Evolutionary conservation across 2,113 vertebrate genomes (phyloP).

Genomic region (Nothoprocta pentlandii): DNA sequence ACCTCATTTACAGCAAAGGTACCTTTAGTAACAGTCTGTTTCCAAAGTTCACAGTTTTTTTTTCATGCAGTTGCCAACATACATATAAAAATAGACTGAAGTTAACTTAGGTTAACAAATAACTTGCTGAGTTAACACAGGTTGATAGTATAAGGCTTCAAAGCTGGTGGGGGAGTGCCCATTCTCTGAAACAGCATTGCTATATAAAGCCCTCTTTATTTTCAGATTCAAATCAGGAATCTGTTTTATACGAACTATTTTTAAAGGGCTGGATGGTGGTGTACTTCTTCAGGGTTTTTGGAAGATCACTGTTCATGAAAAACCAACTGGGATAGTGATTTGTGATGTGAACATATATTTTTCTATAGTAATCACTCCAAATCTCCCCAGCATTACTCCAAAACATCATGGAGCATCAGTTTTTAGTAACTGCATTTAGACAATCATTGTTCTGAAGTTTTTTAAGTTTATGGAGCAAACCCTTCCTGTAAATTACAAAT

Average conservation of each 20-base stretch:
- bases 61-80: rapidly evolving
- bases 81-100: not conserved
- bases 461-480: not conserved
- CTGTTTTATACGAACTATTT: not conserved
- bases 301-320: not conserved
- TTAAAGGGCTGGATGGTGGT: not conserved
- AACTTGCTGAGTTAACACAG: not conserved
- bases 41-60: not conserved
- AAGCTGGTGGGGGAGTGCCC: not conserved
- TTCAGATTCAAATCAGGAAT: not conserved
- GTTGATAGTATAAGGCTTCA: not conserved
- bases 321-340: not conserved
- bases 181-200: not conserved
- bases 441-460: not conserved
- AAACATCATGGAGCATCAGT: not conserved
- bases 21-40: not conserved
- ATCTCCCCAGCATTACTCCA: not conserved
- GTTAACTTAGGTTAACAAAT: not conserved
- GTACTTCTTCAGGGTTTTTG: not conserved
- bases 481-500: not conserved
- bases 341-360: not conserved
- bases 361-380: not conserved
- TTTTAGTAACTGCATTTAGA: not conserved
- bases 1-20: not conserved
- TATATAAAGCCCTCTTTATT: not conserved